Evolutionary conservation across 2,888 invertebrate species (phyloP), one percentile per base, ranked within the genome.

Genomic region (Acanthosepion lycidas): DNA sequence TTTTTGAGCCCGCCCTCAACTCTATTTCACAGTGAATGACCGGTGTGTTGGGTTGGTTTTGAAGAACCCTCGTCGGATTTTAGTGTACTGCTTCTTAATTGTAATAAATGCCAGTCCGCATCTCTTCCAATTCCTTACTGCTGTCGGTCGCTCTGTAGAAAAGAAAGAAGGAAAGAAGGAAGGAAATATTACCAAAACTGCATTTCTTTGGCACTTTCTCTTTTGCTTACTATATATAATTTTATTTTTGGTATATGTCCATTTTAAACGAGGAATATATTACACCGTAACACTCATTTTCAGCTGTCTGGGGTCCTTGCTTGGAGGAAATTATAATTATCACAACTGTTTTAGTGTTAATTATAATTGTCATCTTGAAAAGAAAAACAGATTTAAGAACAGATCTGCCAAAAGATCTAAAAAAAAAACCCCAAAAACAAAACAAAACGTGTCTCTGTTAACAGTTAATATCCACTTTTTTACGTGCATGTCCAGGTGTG

Each of bases 51-150:
- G 15, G 78, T 78, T n/a, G 78, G n/a, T n/a, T 78, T 33, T 78
- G 59, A 59, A 78, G 33, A 78, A 33, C 78, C 78, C 78, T 78
- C 78, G 78, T n/a, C 78, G 4, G 33, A 78, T 15, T 78, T 78
- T 78, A 78, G 78, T 78, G n/a, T 78, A 78, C 78, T 78, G 78
- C 78, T 78, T 78, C 78, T 78, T 78, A 78, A 78, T 78, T 78
- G n/a, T n/a, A 78, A n/a, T n/a, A n/a, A 78, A 78, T 78, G 78
- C 9, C 78, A 15, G 78, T n/a, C 5, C 33, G 20, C 59, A 59
- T 59, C 59, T 20, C 23, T 78, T 78, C n/a, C 9, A 12, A 42
- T 3, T 42, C 42, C 5, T 12, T 33, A 12, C 78, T 78, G 33
- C n/a, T 78, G 78, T 78, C 78, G 78, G 78, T 8, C 28, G 64